Conservation (phyloP, 2,888 invertebrate species). For the Corbicula japonica region DNA sequence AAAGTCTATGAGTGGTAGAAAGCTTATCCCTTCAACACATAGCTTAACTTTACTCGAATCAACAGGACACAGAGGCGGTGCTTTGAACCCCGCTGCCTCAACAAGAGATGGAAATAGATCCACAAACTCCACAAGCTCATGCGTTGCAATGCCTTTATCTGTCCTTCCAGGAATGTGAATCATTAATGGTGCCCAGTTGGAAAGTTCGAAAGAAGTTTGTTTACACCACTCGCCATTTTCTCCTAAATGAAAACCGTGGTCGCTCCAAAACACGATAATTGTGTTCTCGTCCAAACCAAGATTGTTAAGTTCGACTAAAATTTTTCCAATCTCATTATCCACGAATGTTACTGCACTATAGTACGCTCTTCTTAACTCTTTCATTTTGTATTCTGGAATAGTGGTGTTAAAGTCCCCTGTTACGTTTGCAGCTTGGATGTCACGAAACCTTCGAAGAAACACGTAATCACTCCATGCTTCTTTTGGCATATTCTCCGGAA, state of each 20-base stretch:
- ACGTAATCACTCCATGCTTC: constrained; percentile 67
- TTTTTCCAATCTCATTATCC: constrained; percentile 58
- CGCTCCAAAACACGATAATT: constrained; percentile 48
- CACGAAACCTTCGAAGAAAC: constrained; percentile 63
- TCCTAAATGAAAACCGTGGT: constrained; percentile 75
- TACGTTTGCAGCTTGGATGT: constrained; percentile 46
- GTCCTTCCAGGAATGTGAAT: constrained; percentile 72
- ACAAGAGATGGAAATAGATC: constrained; percentile 73
- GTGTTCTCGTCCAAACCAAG: constrained; percentile 58
- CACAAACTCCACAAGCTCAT: constrained; percentile 69
- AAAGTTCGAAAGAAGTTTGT: constrained; percentile 71
- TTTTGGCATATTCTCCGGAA: constrained; percentile 68
- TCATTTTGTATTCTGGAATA: constrained; percentile 59
- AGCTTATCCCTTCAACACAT: constrained; percentile 58
- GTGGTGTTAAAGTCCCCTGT: constrained; percentile 67
- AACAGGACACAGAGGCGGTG: constrained; percentile 56
- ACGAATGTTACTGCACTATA: constrained; percentile 63
- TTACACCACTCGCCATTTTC: constrained; percentile 75
- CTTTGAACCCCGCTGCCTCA: constrained; percentile 67
- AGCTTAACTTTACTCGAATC: constrained; percentile 34
- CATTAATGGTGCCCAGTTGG: constrained; percentile 72
- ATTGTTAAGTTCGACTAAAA: constrained; percentile 52
- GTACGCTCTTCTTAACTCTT: constrained; percentile 62
- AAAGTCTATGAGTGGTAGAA: constrained; percentile 57
- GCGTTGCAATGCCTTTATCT: constrained; percentile 56